Evolutionary conservation across 2,888 invertebrate genomes (phyloP), one percentile per base, ranked within the genome.

Genomic region (Seira musarum): DNA sequence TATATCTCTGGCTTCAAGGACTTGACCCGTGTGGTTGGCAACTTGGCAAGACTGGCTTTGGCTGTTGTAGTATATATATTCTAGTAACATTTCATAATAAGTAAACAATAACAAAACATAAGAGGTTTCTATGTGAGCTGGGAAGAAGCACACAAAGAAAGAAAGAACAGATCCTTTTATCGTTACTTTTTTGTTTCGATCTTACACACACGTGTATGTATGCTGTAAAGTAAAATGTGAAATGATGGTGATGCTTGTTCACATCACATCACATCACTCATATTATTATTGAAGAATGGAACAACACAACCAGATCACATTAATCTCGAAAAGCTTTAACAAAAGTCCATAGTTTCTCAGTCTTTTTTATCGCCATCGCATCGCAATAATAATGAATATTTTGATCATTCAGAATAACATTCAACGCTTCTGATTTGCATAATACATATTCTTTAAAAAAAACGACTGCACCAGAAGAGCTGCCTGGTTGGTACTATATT

Each of bases 71-170:
- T n/a, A n/a, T n/a, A n/a, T n/a, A n/a, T n/a, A n/a, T 30, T 2
- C 49, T 49, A 8, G 6, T 49, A 49, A 8, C 49, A 49, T 49
- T 49, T 49, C 49, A 13, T 49, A 49, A 49, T 49, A 49, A 8
- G 49, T 49, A 49, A 49, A 49, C 49, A 49, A 49, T n/a, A 49
- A 49, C 49, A 49, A 49, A 49, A 49, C 49, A 49, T 15, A n/a
- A 49, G 49, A 49, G 13, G 49, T 49, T 49, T 49, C 15, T 13
- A 8, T 49, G 8, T 49, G 49, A 49, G 13, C 13, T 49, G 49
- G 15, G 49, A 15, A n/a, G 17, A 49, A 13, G 2, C 49, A n/a
- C 15, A 13, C 15, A 49, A 49, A 30, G 8, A 8, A 5, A 30
- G 3, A 30, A 30, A 30, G 30, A 30, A 30, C n/a, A 30, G 30